Percentiles rank a stretch among this genome's conserved stretches.
Evolutionary conservation across 2,797 vertebrate genomes (phyloP).

Genomic region (Epinephelus coioides): DNA sequence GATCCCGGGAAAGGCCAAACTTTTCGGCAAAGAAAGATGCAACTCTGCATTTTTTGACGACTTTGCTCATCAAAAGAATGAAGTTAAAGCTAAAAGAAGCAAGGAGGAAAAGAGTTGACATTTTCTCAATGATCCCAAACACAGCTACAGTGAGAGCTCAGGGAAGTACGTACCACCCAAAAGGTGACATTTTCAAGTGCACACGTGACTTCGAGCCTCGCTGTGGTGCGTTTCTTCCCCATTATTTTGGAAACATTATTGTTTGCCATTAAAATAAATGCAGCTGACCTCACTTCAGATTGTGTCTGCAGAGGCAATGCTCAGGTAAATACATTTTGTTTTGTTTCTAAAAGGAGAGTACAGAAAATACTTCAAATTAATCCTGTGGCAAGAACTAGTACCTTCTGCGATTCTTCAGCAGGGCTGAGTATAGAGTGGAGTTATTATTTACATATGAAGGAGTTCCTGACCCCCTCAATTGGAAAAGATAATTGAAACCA

Average conservation of each 20-base stretch:
- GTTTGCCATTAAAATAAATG: slow-evolving; percentile 13
- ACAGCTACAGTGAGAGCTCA: slow-evolving; percentile 9
- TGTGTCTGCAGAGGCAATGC: neutral
- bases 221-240: neutral
- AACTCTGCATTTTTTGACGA: slow-evolving; percentile 14
- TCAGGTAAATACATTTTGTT: neutral
- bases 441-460: neutral
- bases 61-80: slow-evolving; percentile 35
- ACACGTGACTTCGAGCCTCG: neutral
- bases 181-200: slow-evolving; percentile 41
- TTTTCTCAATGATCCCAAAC: slow-evolving; percentile 37
- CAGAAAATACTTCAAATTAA: neutral
- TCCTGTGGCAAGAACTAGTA: neutral
- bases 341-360: neutral
- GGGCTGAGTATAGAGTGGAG: neutral
- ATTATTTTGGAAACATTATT: neutral
- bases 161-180: slow-evolving; percentile 1
- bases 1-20: slow-evolving; percentile 22
- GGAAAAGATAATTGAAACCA: neutral
- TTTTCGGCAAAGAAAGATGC: slow-evolving; percentile 18
- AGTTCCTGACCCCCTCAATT: neutral
- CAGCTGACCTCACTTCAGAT: neutral
- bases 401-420: neutral
- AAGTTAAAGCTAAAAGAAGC: slow-evolving; percentile 36
- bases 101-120: slow-evolving; percentile 17